Evolutionary conservation across 1,140 invertebrate genomes (phyloP).

Genomic region (Ctenoplectra terminalis): DNA sequence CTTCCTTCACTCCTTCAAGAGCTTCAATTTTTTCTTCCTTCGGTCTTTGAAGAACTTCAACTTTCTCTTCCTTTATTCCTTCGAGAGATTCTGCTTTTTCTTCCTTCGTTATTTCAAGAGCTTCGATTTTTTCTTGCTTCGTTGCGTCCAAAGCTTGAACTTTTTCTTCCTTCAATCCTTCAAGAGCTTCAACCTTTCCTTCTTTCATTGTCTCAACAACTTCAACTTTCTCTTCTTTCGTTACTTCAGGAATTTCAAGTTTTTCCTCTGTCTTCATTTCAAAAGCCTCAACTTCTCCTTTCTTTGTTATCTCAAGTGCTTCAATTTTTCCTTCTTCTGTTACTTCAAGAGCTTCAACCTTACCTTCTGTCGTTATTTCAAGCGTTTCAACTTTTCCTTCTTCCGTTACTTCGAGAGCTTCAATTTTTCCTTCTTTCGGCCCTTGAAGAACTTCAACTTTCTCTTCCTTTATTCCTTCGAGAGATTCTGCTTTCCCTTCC

Average conservation of each 20-base stretch:
- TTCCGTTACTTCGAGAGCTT: background rate
- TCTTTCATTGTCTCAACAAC: background rate
- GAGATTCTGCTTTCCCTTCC: background rate
- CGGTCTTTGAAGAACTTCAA: background rate
- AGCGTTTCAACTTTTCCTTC: background rate
- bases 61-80: background rate
- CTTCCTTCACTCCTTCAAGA: no score
- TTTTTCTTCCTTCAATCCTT: background rate
- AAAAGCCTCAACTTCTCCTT: background rate
- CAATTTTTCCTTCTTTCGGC: no score
- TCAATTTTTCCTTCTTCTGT: background rate
- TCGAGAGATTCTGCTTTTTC: background rate
- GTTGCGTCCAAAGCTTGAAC: background rate
- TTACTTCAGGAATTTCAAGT: background rate
- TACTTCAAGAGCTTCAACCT: background rate
- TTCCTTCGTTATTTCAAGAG: background rate
- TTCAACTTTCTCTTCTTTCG: background rate
- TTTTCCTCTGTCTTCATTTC: background rate
- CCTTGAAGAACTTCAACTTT: rapidly evolving
- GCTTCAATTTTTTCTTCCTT: background rate
- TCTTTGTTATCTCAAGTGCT: background rate
- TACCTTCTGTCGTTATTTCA: no score
- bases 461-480: rapidly evolving
- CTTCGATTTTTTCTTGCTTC: background rate
- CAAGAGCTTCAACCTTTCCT: background rate